These are phyloP conservation scores for Cheilosia vernalis DNA, from an alignment of 2,888 invertebrate species.

Conservation along the genomic window DNA sequence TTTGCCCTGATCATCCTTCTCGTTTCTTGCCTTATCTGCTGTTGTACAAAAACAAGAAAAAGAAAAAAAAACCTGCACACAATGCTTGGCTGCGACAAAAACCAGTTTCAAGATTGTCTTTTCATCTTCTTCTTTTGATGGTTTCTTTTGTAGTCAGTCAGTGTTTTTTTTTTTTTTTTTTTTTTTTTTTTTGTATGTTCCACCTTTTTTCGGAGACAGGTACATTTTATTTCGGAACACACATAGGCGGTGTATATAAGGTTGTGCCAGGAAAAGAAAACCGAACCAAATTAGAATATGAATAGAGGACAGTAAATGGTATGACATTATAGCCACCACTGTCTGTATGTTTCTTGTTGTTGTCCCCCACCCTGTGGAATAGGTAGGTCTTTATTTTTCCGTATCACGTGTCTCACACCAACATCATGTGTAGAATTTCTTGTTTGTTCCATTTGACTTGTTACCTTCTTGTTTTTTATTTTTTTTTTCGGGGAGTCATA, in stretches of 20 bases:
- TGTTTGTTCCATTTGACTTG: slow-evolving; percentile 15
- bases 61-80: slow-evolving; percentile 61
- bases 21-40: slow-evolving; percentile 45
- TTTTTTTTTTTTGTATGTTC: no score
- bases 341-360: slow-evolving; percentile 24
- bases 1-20: slow-evolving; percentile 65
- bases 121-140: slow-evolving; percentile 31
- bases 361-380: slow-evolving; percentile 9
- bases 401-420: slow-evolving; percentile 57
- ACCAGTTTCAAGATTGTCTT: slow-evolving; percentile 55
- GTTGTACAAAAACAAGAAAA: slow-evolving; percentile 31
- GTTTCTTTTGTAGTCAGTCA: background rate
- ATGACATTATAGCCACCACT: slow-evolving; percentile 60
- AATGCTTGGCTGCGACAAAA: slow-evolving; percentile 62
- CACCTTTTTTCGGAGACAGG: slow-evolving; percentile 47
- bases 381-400: slow-evolving; percentile 12
- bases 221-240: slow-evolving; percentile 41
- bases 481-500: slow-evolving; percentile 16
- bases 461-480: slow-evolving; percentile 3
- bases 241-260: slow-evolving; percentile 11
- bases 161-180: background rate
- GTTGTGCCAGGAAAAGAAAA: slow-evolving; percentile 24
- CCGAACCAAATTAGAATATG: slow-evolving; percentile 40
- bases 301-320: slow-evolving; percentile 30
- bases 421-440: slow-evolving; percentile 19